Evolutionary conservation across 2,888 invertebrate species (phyloP), one percentile per base, ranked within the genome.

Genomic region (Pyrgus malvae): DNA sequence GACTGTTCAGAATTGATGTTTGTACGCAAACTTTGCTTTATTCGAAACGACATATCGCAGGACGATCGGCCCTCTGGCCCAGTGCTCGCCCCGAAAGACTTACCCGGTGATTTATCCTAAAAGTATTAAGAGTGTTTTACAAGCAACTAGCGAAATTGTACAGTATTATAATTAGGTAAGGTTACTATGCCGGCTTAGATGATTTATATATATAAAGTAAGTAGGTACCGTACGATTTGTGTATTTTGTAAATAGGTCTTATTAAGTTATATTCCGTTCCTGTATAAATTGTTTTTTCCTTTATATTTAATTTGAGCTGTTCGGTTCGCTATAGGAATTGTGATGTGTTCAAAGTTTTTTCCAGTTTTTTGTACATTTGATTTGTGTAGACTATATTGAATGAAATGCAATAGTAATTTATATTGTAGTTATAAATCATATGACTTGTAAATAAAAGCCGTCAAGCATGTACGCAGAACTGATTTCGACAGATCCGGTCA

Each of bases 401-500:
- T 73, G 78, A 87, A 87, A 87, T 82, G 89, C 90, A 90, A 90
- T 89, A 90, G 90, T 88, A 88, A 90, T 86, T 89, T 90, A 90
- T 90, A 85, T 84, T 80, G 78, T 89, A 87, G 84, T 71, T 77
- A 74, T 78, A 75, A 79, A 73, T 76, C 74, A 72, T 70, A 74
- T 74, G 78, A 80, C 70, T 75, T 89, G 90, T 90, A 90, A 78
- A 89, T 90, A 90, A 74, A 73, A 74, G 74, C 79, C 68, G 78
- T 78, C 51, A 58, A 73, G 72, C 72, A 68, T 63, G 65, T 62
- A 29, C 29, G 60, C 61, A 62, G 67, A 68, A 67, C 65, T 66
- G 66, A 69, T 68, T 65, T 64, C 67, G 42, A 31, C 31, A 48
- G 45, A 37, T 44, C 41, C 44, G 55, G 59, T 59, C 57, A 59